Percentiles rank a stretch among this genome's conserved stretches.
phyloP scores from a whole-genome alignment of 1,140 invertebrate genomes.

The Matsumurasca onukii region DNA sequence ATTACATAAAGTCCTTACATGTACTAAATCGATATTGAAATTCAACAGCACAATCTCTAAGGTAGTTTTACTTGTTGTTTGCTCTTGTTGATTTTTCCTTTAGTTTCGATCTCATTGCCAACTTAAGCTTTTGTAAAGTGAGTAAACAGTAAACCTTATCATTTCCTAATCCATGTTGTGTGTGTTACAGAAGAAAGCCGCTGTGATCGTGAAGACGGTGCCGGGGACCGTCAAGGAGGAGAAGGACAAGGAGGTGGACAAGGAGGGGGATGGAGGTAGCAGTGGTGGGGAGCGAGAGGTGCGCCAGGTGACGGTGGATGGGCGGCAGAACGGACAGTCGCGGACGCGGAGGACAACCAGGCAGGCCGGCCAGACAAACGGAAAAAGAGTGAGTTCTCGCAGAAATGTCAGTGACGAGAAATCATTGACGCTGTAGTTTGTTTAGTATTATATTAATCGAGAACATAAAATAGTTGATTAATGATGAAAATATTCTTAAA shows the following conservation, averaged over 20 bases:
- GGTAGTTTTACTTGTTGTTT: no score
- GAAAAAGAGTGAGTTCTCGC: constrained; percentile 51
- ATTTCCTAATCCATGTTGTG: no score
- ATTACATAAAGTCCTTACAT: no score
- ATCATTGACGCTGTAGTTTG: neutral
- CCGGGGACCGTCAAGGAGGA: neutral
- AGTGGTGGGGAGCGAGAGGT: neutral
- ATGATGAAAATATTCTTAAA: no score
- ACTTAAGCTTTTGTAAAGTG: no score
- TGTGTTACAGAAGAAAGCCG: no score
- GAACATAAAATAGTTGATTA: no score
- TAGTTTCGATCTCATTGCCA: no score
- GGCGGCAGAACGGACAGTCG: constrained; percentile 19
- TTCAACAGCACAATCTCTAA: no score
- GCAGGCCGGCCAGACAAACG: constrained; percentile 49
- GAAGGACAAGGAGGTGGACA: neutral
- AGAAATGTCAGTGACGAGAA: neutral
- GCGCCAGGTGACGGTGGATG: constrained; percentile 8
- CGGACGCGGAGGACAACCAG: constrained; percentile 39
- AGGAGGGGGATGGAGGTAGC: neutral
- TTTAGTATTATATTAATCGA: neutral
- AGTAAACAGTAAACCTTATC: no score
- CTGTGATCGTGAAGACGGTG: neutral
- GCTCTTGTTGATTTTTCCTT: no score
- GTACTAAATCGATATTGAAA: no score